Conservation (phyloP, 2,113 vertebrate genomes). For the Psittacula cyanocephala region DNA sequence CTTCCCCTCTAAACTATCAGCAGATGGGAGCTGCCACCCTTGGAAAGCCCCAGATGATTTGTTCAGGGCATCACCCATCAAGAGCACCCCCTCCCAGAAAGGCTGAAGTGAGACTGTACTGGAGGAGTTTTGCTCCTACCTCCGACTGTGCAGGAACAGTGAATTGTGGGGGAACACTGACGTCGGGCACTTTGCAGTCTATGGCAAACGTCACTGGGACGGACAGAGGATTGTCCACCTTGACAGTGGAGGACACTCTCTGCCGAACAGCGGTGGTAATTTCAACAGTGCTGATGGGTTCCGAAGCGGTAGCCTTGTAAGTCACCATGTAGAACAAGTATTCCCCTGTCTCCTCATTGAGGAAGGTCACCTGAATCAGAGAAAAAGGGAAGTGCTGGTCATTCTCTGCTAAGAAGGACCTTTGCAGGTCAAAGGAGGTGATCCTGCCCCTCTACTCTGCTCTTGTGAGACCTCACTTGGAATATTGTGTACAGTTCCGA, state of each 20-base stretch:
- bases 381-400: not conserved
- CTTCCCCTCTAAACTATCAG: not conserved
- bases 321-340: conserved; percentile 82
- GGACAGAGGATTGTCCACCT: conserved; percentile 84
- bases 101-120: not conserved
- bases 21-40: not conserved
- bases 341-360: conserved; percentile 67
- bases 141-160: conserved; percentile 78
- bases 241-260: conserved; percentile 62
- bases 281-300: conserved; percentile 73
- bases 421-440: too few relatives aligned
- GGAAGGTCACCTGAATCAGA: not conserved
- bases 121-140: conserved; percentile 57
- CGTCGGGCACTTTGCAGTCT: conserved; percentile 78
- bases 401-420: not conserved
- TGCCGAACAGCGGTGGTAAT: conserved; percentile 75
- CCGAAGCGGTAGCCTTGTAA: conserved; percentile 76
- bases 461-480: too few relatives aligned
- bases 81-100: not conserved
- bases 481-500: too few relatives aligned
- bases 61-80: too few relatives aligned
- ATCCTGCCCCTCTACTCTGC: too few relatives aligned
- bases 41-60: not conserved
- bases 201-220: conserved; percentile 63
- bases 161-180: conserved; percentile 78